A percentile compares a stretch with the other conserved stretches of the same genome.
phyloP scores from a whole-genome alignment of 2,797 vertebrate species.

The Naso thynnoides region DNA sequence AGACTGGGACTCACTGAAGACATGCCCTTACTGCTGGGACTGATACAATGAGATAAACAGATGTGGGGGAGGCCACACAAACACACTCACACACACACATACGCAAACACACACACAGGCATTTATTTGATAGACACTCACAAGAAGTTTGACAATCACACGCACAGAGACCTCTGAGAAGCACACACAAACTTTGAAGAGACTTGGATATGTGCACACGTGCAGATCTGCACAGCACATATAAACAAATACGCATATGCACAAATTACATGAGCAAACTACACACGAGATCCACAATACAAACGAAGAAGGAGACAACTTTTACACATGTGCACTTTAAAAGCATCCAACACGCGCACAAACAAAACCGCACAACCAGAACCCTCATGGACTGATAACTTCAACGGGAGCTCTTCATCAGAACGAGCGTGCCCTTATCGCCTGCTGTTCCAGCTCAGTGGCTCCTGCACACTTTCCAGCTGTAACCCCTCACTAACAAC shows the following conservation, averaged over 20 bases:
- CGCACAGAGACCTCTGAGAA: constrained; percentile 22
- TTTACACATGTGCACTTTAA: constrained; percentile 22
- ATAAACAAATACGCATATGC: neutral
- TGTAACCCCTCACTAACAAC: constrained; percentile 65
- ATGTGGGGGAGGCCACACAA: constrained; percentile 69
- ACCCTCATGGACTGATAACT: constrained; percentile 54
- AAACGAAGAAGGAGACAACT: neutral
- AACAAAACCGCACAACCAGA: constrained; percentile 31
- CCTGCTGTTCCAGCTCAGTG: constrained; percentile 67
- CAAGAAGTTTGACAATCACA: constrained; percentile 52
- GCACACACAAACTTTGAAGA: constrained; percentile 20
- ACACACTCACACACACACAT: constrained; percentile 32
- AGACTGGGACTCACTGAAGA: constrained; percentile 77
- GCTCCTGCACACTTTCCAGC: constrained; percentile 57
- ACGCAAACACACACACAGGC: constrained; percentile 17
- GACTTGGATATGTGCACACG: neutral
- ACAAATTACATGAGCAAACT: neutral
- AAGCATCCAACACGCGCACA: constrained; percentile 32
- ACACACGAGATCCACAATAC: neutral
- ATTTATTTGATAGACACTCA: too few relatives aligned
- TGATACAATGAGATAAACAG: constrained; percentile 79
- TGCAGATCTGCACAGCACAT: neutral
- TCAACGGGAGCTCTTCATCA: constrained; percentile 70
- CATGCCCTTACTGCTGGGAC: constrained; percentile 78
- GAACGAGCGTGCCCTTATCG: constrained; percentile 57